Evolutionary conservation across 2,113 vertebrate genomes (phyloP), one percentile per base, ranked within the genome.

Genomic region (Pygoscelis antarcticus): DNA sequence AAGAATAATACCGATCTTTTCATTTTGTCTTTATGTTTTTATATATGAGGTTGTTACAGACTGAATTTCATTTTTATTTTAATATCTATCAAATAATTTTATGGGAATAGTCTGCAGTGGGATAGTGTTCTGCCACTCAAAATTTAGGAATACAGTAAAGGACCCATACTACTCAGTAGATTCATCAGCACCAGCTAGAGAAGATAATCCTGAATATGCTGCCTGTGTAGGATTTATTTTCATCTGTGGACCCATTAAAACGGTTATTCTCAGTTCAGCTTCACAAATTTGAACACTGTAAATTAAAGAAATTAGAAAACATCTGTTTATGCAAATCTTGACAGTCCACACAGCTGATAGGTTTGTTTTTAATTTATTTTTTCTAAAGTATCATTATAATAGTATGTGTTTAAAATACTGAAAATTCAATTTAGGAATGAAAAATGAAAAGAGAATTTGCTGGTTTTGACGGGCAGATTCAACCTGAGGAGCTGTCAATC

Each of bases 401-500:
- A 86, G 49, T 66, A 70, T 83, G 88, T 90, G 51, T 90, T 90
- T 94, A 95, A 97, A 92, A 93, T 91, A 69, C 32, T 89, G 44
- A 72, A 94, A 90, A 90, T 47, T 4, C 6, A 77, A 42, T 74
- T 69, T 38, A 83, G 54, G 85, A 94, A 88, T 75, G 7, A 57
- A 82, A 91, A 82, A 49, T 29, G 1, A 47, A 23, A 85, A 85
- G 49, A 64, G 17, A 49, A 76, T 84, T 83, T 81, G 19, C 58
- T 68, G 61, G 20, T 32, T 90, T 93, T 85, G 87, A 94, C 52
- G 93, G 76, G 61, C 14, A 69, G 6, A 52, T 27, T 13, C 81
- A 69, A 46, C 54, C 49, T 7, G 46, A 78, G 64, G 36, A 81
- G 25, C 22, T 44, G 75, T 62, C 77, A 21, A 15, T 23, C 42